Base-by-base conservation (phyloP, 2,113 vertebrate genomes). In the Ictalurus furcatus region DNA sequence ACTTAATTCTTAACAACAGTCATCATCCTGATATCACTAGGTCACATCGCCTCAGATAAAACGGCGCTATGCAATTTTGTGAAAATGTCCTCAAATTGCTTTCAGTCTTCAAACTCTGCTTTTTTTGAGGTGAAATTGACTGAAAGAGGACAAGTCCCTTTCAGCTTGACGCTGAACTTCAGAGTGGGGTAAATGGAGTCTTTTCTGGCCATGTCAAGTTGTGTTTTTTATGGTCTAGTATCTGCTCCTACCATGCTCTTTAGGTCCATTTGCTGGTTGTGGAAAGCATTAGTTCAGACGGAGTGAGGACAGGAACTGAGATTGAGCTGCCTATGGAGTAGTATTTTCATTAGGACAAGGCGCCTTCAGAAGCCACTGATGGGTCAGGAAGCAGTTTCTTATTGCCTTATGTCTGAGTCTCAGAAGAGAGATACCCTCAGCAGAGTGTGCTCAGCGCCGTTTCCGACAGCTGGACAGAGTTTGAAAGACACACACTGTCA, bases 261-360 rank as follows among this genome's bases (percentile, higher is more conserved):
- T 69, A 88, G 61, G 69, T 91, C 85, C 85, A 88, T 85, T 85
- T 86, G 58, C 44, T 90, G 85, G 54, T 88, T 90, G 79, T 85
- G 88, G 82, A 90, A 88, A 63, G 56, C 83, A 87, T 89, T 87
- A 89, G 48, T 52, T 76, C 80, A 69, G 88, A 84, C 65, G 58
- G 69, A 61, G 52, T 12, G 59, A 65, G 84, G 87, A 85, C 74
- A 56, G 84, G 73, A 30, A 82, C 80, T 21, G 76, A 90, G 80
- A 92, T 86, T 87, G 90, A 91, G 88, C 87, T 86, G 80, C 89
- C 90, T 89, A 85, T 85, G 73, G 79, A 89, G 86, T 54, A 88
- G 86, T 67, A 73, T 88, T 90, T 89, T 87, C 74, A 89, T 92
- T 90, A 79, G 73, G 78, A 65, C 11, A 16, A 85, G 85, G 86